Evolutionary conservation across 2,888 invertebrate genomes (phyloP).

Genomic region (Patella ulyssiponensis): DNA sequence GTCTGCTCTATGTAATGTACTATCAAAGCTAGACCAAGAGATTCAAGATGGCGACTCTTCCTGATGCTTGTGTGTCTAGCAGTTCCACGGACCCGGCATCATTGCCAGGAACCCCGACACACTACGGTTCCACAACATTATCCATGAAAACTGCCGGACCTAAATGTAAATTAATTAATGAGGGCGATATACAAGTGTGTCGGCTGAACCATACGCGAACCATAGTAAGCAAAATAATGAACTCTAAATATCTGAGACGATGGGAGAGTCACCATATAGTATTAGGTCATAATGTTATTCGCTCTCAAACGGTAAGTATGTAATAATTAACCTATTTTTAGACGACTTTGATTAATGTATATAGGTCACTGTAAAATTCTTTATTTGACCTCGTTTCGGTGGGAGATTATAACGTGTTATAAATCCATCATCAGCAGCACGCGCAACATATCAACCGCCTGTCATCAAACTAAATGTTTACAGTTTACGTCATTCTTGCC

Average conservation of each 20-base stretch:
- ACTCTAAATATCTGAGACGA: conserved; percentile 82
- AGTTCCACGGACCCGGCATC: conserved; percentile 38
- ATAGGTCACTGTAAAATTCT: too few relatives aligned
- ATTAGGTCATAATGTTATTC: conserved; percentile 79
- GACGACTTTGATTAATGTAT: too few relatives aligned
- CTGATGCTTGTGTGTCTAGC: conserved; percentile 40
- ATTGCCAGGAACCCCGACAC: conserved; percentile 23
- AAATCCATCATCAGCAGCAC: too few relatives aligned
- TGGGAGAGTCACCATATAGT: conserved; percentile 85
- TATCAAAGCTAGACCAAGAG: not conserved
- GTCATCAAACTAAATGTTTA: too few relatives aligned
- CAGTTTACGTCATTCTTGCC: too few relatives aligned
- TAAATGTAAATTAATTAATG: conserved; percentile 79
- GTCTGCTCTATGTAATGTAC: too few relatives aligned
- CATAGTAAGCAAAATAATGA: conserved; percentile 84
- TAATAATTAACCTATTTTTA: not conserved
- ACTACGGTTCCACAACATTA: conserved; percentile 30
- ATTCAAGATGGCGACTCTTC: conserved; percentile 47
- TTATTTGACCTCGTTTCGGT: too few relatives aligned
- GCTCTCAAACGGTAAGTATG: conserved; percentile 81
- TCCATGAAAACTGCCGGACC: conserved; percentile 54
- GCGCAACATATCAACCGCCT: too few relatives aligned
- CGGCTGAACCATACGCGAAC: conserved; percentile 84
- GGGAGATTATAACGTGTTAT: too few relatives aligned
- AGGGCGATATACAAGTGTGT: conserved; percentile 83